Evolutionary conservation across 2,888 invertebrate species (phyloP).

Genomic region (Perithous albicinctus): DNA sequence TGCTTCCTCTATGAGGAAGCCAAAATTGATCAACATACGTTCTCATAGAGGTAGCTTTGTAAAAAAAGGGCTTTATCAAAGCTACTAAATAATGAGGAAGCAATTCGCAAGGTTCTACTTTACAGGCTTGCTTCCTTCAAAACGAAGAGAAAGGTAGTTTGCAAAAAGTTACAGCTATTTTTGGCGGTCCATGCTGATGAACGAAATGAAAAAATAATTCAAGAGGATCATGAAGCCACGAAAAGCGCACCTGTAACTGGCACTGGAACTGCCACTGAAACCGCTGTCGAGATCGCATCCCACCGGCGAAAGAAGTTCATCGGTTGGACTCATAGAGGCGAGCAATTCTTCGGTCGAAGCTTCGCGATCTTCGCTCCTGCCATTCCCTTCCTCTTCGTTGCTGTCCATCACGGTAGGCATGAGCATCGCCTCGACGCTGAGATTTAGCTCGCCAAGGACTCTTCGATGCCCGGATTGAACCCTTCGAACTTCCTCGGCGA

Average conservation of each 20-base stretch:
- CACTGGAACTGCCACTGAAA: slow-evolving; percentile 93
- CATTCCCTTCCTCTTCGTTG: slow-evolving; percentile 86
- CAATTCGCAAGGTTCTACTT: no score
- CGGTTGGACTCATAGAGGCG: slow-evolving; percentile 88
- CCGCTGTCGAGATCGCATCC: slow-evolving; percentile 92
- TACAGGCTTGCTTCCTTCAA: no score
- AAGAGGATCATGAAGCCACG: no score
- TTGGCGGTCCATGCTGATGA: no score
- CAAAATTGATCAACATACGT: no score
- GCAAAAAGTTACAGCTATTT: no score
- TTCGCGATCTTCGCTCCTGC: slow-evolving; percentile 87
- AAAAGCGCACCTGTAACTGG: slow-evolving; percentile 89
- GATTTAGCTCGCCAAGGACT: slow-evolving; percentile 93
- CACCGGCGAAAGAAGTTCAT: slow-evolving; percentile 90
- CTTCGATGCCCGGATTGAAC: slow-evolving; percentile 93
- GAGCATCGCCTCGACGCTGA: slow-evolving; percentile 95
- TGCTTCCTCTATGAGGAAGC: no score
- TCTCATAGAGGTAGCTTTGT: no score
- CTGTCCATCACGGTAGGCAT: slow-evolving; percentile 89
- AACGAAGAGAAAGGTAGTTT: no score
- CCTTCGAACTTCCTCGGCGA: slow-evolving; percentile 93
- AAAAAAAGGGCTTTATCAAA: no score
- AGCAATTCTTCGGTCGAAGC: slow-evolving; percentile 87
- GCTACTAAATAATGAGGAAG: no score
- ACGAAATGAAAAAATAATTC: no score